Conservation (phyloP, 2,113 vertebrate genomes). For the Misgurnus mizolepis region DNA sequence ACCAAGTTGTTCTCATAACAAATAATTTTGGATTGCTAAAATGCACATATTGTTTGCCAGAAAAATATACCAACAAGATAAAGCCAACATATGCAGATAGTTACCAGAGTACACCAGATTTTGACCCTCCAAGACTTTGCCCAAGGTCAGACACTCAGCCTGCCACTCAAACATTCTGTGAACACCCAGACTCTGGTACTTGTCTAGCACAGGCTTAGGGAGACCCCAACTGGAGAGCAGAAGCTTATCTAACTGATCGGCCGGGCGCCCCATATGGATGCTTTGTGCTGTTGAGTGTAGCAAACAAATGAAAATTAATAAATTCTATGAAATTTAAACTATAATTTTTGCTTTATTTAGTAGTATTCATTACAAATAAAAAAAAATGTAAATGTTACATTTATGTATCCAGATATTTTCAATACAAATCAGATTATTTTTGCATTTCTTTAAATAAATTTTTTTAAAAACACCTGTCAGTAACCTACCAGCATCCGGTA, state of each 20-base stretch:
- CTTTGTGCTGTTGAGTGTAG: slow-evolving; percentile 64
- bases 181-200: slow-evolving; percentile 85
- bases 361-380: too few relatives aligned
- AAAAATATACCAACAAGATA: neutral
- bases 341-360: too few relatives aligned
- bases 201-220: slow-evolving; percentile 83
- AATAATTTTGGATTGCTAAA: too few relatives aligned
- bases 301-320: neutral
- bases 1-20: too few relatives aligned
- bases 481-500: slow-evolving; percentile 59
- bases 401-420: too few relatives aligned
- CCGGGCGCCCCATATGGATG: slow-evolving; percentile 73
- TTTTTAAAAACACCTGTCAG: neutral
- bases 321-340: neutral
- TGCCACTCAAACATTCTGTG: slow-evolving; percentile 96
- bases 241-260: slow-evolving; percentile 80
- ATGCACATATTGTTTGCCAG: too few relatives aligned
- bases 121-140: slow-evolving; percentile 86
- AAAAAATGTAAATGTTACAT: too few relatives aligned
- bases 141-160: slow-evolving; percentile 90
- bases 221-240: slow-evolving; percentile 92
- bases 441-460: too few relatives aligned
- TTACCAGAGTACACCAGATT: slow-evolving; percentile 96
- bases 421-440: too few relatives aligned
- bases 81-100: neutral